Evolutionary conservation across 2,113 vertebrate genomes (phyloP).

Genomic region (Pluvianellus socialis): DNA sequence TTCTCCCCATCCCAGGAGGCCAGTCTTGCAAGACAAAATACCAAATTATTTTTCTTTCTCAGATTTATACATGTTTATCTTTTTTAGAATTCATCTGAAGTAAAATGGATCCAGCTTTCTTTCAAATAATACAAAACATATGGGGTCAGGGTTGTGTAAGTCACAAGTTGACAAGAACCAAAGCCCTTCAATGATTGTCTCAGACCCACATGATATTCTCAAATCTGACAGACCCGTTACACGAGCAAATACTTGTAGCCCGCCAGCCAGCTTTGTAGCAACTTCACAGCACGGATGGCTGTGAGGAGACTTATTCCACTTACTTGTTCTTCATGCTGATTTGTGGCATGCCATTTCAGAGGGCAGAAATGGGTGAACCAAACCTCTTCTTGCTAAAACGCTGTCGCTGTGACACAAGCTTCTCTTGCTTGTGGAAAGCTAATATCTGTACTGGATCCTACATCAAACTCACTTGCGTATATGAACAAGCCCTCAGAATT

Average conservation of each 20-base stretch:
- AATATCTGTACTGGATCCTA: background rate
- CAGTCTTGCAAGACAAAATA: constrained; percentile 49
- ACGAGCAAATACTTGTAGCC: constrained; percentile 6
- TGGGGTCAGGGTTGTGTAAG: constrained; percentile 43
- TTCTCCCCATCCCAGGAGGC: background rate
- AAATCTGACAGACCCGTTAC: constrained; percentile 33
- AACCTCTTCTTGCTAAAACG: background rate
- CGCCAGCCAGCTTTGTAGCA: background rate
- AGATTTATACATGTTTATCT: constrained; percentile 57
- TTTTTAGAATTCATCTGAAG: constrained; percentile 47
- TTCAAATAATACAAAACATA: constrained; percentile 65
- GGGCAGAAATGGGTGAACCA: background rate
- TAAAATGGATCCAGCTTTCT: constrained; percentile 64
- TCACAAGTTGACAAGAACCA: constrained; percentile 60
- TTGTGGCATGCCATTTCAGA: background rate
- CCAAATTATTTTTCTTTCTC: constrained; percentile 55
- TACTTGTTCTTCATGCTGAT: background rate
- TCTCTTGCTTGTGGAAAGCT: background rate
- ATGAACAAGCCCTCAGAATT: background rate
- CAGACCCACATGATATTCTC: constrained; percentile 42
- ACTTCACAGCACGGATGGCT: background rate
- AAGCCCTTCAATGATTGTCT: constrained; percentile 37
- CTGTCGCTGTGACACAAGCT: background rate
- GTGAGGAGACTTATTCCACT: background rate
- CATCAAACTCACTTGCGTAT: background rate